These are phyloP conservation scores for Amblyjoppa fuscipennis DNA, from an alignment of 2,888 invertebrate genomes.

Conservation along the genomic window DNA sequence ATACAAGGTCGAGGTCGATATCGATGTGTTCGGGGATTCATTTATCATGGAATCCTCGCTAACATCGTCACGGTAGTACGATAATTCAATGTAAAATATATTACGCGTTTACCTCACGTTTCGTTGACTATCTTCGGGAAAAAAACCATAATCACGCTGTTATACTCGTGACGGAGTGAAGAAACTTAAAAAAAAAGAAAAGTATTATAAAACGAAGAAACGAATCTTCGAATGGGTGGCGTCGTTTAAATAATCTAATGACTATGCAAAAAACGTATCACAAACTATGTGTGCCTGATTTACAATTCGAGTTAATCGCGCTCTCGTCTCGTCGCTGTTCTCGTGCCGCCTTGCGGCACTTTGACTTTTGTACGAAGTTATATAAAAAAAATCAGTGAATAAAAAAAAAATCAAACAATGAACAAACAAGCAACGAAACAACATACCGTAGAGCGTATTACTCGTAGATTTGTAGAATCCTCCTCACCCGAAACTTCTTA, in stretches of 20 bases:
- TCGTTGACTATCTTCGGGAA: slow-evolving; percentile 27
- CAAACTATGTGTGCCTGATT: slow-evolving; percentile 54
- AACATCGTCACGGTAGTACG: not conserved
- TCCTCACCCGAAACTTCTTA: not conserved
- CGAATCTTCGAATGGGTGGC: not conserved
- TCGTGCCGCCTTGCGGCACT: slow-evolving; percentile 4
- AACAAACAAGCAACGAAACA: not conserved
- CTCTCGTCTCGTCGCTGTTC: not conserved
- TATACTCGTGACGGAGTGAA: slow-evolving; percentile 8
- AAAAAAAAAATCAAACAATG: slow-evolving; percentile 11
- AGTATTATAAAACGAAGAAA: slow-evolving; percentile 7
- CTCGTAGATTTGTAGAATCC: slow-evolving; percentile 9
- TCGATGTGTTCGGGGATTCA: not conserved
- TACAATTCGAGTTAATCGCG: slow-evolving; percentile 1
- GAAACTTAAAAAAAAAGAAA: slow-evolving; percentile 10
- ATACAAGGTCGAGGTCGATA: slow-evolving; percentile 52
- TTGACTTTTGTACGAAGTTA: slow-evolving; percentile 26
- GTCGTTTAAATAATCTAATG: slow-evolving; percentile 56
- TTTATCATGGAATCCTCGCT: not conserved
- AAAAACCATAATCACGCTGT: slow-evolving; percentile 15
- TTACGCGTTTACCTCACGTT: slow-evolving; percentile 38
- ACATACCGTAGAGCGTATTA: slow-evolving; percentile 15
- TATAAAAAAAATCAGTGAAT: slow-evolving; percentile 2
- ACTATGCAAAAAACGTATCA: slow-evolving; percentile 58
- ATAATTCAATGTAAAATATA: slow-evolving; percentile 44